Evolutionary conservation across 2,888 invertebrate genomes (phyloP), one percentile per base, ranked within the genome.

Genomic region (Ectemnius continuus): DNA sequence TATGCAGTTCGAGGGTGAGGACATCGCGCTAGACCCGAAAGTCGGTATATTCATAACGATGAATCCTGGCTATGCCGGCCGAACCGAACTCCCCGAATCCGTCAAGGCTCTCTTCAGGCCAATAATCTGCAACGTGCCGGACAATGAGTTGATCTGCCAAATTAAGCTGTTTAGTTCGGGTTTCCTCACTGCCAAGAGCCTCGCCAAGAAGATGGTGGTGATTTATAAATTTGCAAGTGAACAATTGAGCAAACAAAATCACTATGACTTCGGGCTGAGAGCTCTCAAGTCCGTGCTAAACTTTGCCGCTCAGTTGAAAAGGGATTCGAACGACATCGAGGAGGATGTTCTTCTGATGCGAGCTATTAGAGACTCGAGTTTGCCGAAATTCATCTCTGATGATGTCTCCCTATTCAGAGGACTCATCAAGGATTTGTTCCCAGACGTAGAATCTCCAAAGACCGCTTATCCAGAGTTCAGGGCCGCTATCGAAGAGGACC

Each of bases 181-280:
- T 6, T 98, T 98, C 90, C 92, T 97, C 0, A 94, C 96, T 57
- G 97, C 98, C 0, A 98, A 97, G 93, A 95, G 95, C 4, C 90
- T 98, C 61, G 97, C 98, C 0, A 98, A 97, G 91, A 98, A 98
- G 91, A 97, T 98, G 97, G 97, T 97, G 0, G 96, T 97, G 0
- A 90, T 98, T 13, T 98, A 98, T 91, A 95, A 95, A 85, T 92
- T 98, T 74, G 97, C 97, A 0, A 93, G 94, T 70, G 97, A 97
- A 85, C 98, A 98, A 89, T 92, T 98, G 61, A 98, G 98, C 0
- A 97, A 97, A 88, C 97, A 98, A 89, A 95, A 95, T 20, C 98
- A 98, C 89, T 98, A 98, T 91, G 98, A 98, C 91, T 98, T 98
- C 94, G 97, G 98, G 0, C 91, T 98, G 80, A 93, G 98, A 67